A percentile compares a stretch with the other conserved stretches of the same genome.
Evolutionary conservation across 2,797 vertebrate species (phyloP).

Genomic region (Tenualosa ilisha): DNA sequence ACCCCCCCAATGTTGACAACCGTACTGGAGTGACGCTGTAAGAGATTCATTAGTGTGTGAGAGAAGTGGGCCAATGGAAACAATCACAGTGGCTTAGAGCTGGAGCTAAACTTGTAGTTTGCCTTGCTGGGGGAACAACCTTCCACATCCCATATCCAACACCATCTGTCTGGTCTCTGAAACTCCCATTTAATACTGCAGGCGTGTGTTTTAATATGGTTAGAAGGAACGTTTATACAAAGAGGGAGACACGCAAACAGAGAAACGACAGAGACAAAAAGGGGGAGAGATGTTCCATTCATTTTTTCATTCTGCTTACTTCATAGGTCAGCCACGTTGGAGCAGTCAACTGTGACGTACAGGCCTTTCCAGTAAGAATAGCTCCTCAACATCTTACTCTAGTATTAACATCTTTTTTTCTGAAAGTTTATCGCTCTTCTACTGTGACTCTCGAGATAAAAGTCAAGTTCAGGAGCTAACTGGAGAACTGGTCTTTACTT

Average conservation of each 20-base stretch:
- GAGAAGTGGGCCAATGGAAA: conserved; percentile 53
- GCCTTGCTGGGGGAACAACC: conserved; percentile 60
- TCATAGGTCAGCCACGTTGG: not conserved
- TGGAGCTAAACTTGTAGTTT: conserved; percentile 57
- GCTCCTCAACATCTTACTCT: not conserved
- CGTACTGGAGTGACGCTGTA: conserved; percentile 47
- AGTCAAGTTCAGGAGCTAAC: not conserved
- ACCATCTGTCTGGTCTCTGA: conserved; percentile 16
- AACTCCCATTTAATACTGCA: conserved; percentile 24
- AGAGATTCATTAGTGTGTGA: conserved; percentile 47
- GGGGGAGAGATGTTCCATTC: not conserved
- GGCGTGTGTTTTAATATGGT: conserved; percentile 28
- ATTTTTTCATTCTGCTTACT: not conserved
- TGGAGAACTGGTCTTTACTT: not conserved
- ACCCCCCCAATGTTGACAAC: conserved; percentile 39
- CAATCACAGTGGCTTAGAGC: conserved; percentile 44
- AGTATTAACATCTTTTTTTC: not conserved
- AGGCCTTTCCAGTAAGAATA: not conserved
- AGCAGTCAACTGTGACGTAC: not conserved
- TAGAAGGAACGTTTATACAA: not conserved
- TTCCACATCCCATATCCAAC: conserved; percentile 37
- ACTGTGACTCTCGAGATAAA: not conserved
- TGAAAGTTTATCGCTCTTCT: not conserved
- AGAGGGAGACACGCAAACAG: not conserved
- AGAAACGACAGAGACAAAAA: not conserved